Percentiles rank a stretch among this genome's conserved stretches.
Evolutionary conservation across 2,113 vertebrate genomes (phyloP).

Genomic region (Malurus alboscapulatus): DNA sequence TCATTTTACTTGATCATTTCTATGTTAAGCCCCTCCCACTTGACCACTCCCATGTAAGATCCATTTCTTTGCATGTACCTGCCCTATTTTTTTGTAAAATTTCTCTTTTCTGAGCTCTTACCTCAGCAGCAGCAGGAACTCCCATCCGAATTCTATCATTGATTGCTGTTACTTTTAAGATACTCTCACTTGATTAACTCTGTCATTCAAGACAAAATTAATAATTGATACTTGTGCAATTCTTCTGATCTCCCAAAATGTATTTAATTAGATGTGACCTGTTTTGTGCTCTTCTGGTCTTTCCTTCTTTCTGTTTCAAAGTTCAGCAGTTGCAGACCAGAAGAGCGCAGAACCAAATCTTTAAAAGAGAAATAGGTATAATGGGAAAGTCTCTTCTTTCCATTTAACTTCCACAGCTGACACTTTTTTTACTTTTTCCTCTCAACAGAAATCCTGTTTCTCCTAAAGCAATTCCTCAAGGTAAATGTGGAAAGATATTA

Average conservation of each 20-base stretch:
- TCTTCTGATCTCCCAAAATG: neutral
- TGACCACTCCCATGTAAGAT: neutral
- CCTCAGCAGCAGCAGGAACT: neutral
- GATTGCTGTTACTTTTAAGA: neutral
- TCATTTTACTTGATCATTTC: neutral
- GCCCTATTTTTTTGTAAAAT: neutral
- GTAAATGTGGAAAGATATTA: constrained; percentile 35
- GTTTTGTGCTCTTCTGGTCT: neutral
- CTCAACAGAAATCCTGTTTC: neutral
- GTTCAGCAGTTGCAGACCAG: neutral
- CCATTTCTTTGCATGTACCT: neutral
- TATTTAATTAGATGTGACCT: neutral
- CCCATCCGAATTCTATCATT: neutral
- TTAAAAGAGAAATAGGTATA: neutral
- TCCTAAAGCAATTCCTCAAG: constrained; percentile 37
- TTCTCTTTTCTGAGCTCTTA: neutral
- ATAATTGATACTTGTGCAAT: neutral
- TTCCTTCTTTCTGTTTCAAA: constrained; percentile 9
- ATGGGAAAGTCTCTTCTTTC: neutral
- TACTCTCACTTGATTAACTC: neutral
- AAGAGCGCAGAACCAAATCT: neutral
- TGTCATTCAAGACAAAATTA: neutral
- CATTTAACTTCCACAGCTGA: neutral
- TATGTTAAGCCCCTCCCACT: neutral
- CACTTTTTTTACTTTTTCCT: neutral